These are phyloP conservation scores for Motacilla tschutschensis DNA, from an alignment of 2,113 vertebrate genomes.

Conservation along the genomic window DNA sequence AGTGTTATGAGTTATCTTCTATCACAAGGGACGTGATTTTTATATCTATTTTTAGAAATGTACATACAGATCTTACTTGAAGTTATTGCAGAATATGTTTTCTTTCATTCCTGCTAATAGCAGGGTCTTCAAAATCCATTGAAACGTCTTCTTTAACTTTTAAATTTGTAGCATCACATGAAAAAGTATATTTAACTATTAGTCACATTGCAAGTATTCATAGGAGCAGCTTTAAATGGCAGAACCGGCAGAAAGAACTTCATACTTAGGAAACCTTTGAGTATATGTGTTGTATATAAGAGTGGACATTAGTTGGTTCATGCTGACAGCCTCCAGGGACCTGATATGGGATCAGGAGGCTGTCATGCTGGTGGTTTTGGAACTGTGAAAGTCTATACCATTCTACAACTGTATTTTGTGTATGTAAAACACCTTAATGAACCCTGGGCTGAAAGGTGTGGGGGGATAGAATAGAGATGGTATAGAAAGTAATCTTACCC, in stretches of 20 bases:
- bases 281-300: not conserved
- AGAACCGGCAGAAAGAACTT: not conserved
- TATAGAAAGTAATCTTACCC: too few species aligned
- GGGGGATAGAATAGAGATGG: too few species aligned
- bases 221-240: not conserved
- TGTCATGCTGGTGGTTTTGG: not conserved
- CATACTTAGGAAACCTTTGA: not conserved
- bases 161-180: not conserved
- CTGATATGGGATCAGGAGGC: not conserved
- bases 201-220: not conserved
- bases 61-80: not conserved
- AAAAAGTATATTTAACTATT: not conserved
- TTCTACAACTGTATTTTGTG: not conserved
- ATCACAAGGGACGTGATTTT: not conserved
- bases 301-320: not conserved
- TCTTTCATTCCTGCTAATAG: not conserved
- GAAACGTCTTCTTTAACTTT: not conserved
- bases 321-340: not conserved
- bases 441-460: not conserved
- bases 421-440: not conserved
- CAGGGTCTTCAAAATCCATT: not conserved
- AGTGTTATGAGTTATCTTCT: not conserved
- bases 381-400: not conserved
- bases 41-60: not conserved
- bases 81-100: not conserved